Percentiles rank a stretch among this genome's conserved stretches.
Evolutionary conservation across 2,888 invertebrate species (phyloP).

Genomic region (Osedax frankpressi): DNA sequence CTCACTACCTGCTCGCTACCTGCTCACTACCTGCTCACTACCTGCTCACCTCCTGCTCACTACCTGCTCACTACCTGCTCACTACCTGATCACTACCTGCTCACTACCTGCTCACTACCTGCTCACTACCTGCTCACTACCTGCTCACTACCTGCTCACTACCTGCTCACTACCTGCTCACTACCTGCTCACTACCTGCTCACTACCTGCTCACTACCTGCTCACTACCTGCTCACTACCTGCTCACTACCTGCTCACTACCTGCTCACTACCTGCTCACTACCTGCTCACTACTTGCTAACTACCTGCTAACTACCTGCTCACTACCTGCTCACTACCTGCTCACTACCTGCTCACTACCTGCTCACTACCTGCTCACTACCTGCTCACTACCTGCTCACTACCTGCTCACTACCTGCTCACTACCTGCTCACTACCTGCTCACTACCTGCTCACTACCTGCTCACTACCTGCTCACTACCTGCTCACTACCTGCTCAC

Average conservation of each 20-base stretch:
- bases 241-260: neutral
- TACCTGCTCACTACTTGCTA: neutral
- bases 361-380: too few relatives aligned
- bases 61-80: neutral
- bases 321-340: too few relatives aligned
- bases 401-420: too few relatives aligned
- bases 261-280: neutral
- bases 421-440: too few relatives aligned
- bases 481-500: too few relatives aligned
- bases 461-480: too few relatives aligned
- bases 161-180: neutral
- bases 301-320: too few relatives aligned
- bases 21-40: neutral
- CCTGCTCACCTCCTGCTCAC: neutral
- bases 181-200: neutral
- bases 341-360: too few relatives aligned
- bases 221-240: neutral
- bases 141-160: neutral
- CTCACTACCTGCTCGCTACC: neutral
- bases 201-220: neutral
- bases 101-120: neutral
- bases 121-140: neutral
- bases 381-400: too few relatives aligned
- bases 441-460: too few relatives aligned
- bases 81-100: neutral